Base-by-base conservation (phyloP, 2,797 vertebrate genomes). In the Pagetopsis macropterus region DNA sequence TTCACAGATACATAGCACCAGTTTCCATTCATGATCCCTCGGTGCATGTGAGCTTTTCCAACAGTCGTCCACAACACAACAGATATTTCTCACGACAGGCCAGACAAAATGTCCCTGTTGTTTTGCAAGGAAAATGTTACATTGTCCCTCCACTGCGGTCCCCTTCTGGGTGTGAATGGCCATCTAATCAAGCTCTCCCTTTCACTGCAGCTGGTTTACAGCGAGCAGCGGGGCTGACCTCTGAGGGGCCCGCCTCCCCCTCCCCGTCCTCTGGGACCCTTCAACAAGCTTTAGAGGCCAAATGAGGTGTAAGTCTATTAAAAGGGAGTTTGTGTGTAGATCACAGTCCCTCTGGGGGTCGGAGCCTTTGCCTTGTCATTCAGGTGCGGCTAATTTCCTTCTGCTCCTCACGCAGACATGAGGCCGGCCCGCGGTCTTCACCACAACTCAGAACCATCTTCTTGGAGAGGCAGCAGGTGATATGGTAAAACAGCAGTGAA, bases 261-360 rank as follows among this genome's bases (percentile, higher is more conserved):
- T 76, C 75, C 65, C 86, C 73, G 82, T 91, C 94, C 93, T 92
- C 90, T 86, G 92, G 95, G 95, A 95, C 92, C 94, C 94, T 95
- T 96, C 95, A 95, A 93, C 91, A 93, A 90, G 94, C 90, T 95
- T 96, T 95, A 94, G 94, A 94, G 94, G 93, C 93, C 94, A 96
- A 96, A 96, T 96, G 94, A 96, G 91, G 94, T 96, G 91, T 95
- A 96, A 96, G 94, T 95, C 95, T 95, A 96, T 96, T 95, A 95
- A 96, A 96, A 95, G 94, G 93, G 91, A 95, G 94, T 94, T 94
- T 95, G 91, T 88, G 92, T 86, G 92, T 89, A 92, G 92, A 95
- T 95, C 94, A 93, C 93, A 91, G 94, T 93, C 94, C 94, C 95
- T 92, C 88, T 90, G 94, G 92, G 94, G 87, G 89, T 83, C 80